Conservation (phyloP, 2,797 vertebrate species). For the Ceyx erithaca region DNA sequence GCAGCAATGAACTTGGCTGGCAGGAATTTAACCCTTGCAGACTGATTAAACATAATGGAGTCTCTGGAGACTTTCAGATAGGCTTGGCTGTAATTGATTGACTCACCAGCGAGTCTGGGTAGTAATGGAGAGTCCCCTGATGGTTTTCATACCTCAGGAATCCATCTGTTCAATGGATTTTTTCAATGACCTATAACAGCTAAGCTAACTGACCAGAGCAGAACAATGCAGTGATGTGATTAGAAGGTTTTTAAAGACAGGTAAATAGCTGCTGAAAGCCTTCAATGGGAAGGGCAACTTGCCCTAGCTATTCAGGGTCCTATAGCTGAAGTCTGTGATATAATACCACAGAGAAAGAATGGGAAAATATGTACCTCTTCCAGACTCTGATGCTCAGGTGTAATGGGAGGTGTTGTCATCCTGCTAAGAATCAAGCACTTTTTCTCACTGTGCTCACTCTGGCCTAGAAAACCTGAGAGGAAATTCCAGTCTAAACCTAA, state of each 20-base stretch:
- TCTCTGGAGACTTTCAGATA: not conserved
- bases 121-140: not conserved
- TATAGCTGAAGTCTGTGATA: rapidly evolving
- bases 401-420: not conserved
- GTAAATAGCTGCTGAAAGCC: not conserved
- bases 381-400: not conserved
- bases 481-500: not conserved
- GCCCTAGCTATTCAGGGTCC: not conserved
- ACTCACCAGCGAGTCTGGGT: not conserved
- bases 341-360: not conserved
- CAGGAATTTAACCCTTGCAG: constrained; percentile 1
- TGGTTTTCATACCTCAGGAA: constrained; percentile 7
- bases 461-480: not conserved
- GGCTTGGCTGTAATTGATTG: not conserved
- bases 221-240: not conserved
- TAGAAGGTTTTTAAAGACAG: not conserved
- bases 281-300: not conserved
- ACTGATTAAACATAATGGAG: not conserved
- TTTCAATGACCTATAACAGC: constrained; percentile 19
- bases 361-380: not conserved
- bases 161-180: not conserved
- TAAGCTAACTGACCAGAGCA: not conserved
- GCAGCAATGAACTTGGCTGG: not conserved
- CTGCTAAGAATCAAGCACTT: not conserved
- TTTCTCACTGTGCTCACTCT: not conserved